Conservation (phyloP, 2,888 invertebrate genomes). For the Uloborus plumipes region DNA sequence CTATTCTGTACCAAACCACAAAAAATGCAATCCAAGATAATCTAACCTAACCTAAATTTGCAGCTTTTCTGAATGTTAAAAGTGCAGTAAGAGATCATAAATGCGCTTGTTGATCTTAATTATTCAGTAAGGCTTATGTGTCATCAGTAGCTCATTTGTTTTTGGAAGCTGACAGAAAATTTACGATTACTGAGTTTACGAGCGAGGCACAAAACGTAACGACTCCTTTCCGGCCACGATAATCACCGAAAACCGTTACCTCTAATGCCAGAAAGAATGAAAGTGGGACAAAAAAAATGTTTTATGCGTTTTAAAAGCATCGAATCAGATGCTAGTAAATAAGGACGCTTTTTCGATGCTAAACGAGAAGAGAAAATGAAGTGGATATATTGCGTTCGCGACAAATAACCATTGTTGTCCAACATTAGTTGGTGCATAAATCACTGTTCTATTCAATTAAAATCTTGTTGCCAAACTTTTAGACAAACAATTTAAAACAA, state of each 20-base stretch:
- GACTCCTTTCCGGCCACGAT: constrained; percentile 11
- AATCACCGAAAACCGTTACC: neutral
- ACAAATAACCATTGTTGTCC: no score
- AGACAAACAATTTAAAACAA: no score
- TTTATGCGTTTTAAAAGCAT: constrained; percentile 42
- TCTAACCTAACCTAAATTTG: no score
- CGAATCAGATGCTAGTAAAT: constrained; percentile 28
- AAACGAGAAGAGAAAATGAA: no score
- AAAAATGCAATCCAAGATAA: no score
- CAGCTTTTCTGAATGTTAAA: no score
- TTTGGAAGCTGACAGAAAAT: constrained; percentile 23
- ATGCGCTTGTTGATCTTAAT: constrained; percentile 29
- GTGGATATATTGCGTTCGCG: no score
- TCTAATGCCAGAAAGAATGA: neutral
- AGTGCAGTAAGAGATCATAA: constrained; percentile 33
- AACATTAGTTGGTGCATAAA: no score
- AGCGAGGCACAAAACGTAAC: constrained; percentile 38
- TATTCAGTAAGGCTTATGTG: constrained; percentile 22
- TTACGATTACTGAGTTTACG: constrained; percentile 34
- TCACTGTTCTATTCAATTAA: no score
- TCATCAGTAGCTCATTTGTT: constrained; percentile 19
- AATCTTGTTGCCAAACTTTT: no score
- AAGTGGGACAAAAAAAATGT: constrained; percentile 11
- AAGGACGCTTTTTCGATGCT: constrained; percentile 16
- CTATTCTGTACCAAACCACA: no score